These are phyloP conservation scores for Neolamprologus caudopunctatus DNA, from an alignment of 2,113 vertebrate species.

Conservation along the genomic window DNA sequence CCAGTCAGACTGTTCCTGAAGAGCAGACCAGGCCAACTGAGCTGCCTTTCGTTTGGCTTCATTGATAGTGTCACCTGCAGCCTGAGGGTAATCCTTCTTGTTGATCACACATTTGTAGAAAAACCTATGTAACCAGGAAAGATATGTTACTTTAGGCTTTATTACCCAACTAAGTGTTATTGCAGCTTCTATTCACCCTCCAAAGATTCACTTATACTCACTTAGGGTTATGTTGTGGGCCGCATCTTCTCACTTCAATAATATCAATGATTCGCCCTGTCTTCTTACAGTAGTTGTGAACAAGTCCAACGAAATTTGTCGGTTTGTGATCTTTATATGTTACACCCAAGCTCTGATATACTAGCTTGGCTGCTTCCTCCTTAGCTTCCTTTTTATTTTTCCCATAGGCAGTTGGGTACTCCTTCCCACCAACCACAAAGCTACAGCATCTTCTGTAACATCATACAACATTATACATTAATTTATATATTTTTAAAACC, in stretches of 20 bases:
- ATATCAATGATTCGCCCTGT: background rate
- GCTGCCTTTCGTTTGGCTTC: constrained; percentile 60
- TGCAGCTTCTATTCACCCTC: background rate
- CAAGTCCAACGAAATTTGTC: background rate
- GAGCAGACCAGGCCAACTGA: constrained; percentile 22
- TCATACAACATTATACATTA: background rate
- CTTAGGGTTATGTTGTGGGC: background rate
- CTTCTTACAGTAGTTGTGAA: background rate
- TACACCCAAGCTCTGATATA: constrained; percentile 7
- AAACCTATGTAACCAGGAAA: constrained; percentile 45
- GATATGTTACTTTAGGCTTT: accelerated
- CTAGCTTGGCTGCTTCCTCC: constrained; percentile 61
- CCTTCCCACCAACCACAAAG: constrained; percentile 33
- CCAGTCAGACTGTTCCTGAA: constrained; percentile 20
- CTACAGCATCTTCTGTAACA: constrained; percentile 12
- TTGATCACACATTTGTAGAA: constrained; percentile 42
- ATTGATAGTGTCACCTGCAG: constrained; percentile 18
- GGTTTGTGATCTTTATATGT: background rate
- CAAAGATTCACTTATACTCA: background rate
- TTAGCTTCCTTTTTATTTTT: constrained; percentile 62
- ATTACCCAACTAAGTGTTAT: background rate
- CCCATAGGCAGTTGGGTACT: constrained; percentile 45
- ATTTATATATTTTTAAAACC: background rate
- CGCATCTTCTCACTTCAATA: accelerated
- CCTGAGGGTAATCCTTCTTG: constrained; percentile 35